Percentiles rank a stretch among this genome's conserved stretches.
Evolutionary conservation across 2,797 vertebrate species (phyloP).

Genomic region (Taenioides sp.): DNA sequence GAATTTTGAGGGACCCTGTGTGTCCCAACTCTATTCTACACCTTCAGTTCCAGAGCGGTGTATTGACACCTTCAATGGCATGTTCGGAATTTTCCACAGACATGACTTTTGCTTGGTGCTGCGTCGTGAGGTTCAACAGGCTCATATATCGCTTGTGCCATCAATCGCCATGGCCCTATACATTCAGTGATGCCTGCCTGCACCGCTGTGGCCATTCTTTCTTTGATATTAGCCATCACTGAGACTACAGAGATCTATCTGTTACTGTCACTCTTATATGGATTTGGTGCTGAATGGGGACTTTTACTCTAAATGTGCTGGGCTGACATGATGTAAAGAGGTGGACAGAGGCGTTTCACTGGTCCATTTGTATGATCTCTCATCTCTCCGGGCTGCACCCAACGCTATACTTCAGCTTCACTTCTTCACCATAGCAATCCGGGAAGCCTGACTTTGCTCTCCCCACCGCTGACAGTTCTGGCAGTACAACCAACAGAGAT

Average conservation of each 20-base stretch:
- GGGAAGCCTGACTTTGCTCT: constrained; percentile 64
- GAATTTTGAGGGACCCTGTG: too few relatives aligned
- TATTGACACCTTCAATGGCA: neutral
- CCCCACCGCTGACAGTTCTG: constrained; percentile 72
- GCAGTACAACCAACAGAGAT: constrained; percentile 78
- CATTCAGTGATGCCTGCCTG: constrained; percentile 40
- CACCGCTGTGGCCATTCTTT: constrained; percentile 40
- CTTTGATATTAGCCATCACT: constrained; percentile 49
- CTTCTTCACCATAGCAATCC: constrained; percentile 66
- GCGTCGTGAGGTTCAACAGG: constrained; percentile 8
- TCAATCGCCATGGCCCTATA: constrained; percentile 30
- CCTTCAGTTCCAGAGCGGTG: too few relatives aligned
- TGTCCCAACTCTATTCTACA: too few relatives aligned
- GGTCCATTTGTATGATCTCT: constrained; percentile 68
- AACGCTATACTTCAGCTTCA: constrained; percentile 58
- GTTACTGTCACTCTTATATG: constrained; percentile 58
- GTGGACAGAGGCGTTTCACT: constrained; percentile 61
- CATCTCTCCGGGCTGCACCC: constrained; percentile 58
- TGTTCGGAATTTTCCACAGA: neutral
- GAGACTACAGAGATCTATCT: constrained; percentile 64
- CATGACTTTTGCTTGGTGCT: neutral
- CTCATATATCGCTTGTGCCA: constrained; percentile 34
- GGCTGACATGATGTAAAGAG: constrained; percentile 61
- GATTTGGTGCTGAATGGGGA: constrained; percentile 59
- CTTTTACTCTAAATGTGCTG: constrained; percentile 63